These are phyloP conservation scores for Panthera tigris DNA, from an alignment of 2,113 vertebrate species.

Conservation along the genomic window DNA sequence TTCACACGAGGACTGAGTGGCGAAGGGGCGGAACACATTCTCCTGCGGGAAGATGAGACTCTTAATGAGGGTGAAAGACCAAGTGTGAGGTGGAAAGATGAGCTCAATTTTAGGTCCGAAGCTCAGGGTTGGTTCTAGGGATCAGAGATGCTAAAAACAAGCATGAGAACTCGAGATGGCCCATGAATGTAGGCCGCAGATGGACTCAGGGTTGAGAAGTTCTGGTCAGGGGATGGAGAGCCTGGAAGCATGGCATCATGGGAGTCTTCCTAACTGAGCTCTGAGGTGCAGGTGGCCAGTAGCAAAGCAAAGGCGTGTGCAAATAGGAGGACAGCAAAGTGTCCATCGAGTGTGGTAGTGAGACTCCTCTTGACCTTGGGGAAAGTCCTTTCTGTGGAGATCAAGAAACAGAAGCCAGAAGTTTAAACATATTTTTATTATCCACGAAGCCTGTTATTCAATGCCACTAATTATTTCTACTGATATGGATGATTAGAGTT, in stretches of 20 bases:
- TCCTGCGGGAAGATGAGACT: neutral
- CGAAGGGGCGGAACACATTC: neutral
- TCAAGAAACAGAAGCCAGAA: neutral
- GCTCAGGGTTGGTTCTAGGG: neutral
- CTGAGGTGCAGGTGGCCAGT: neutral
- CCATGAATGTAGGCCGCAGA: neutral
- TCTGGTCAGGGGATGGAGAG: neutral
- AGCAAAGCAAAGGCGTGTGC: neutral
- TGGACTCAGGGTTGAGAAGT: neutral
- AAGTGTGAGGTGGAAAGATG: neutral
- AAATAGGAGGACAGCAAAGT: neutral
- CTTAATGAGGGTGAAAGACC: neutral
- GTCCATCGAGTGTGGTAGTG: neutral
- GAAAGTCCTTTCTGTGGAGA: neutral
- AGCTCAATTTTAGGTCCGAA: neutral
- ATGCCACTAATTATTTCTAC: neutral
- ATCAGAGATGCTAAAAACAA: neutral
- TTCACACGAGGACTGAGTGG: neutral
- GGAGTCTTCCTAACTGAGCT: neutral
- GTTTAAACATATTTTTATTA: neutral
- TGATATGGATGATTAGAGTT: conserved; percentile 1
- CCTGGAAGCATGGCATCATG: neutral
- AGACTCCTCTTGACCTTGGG: neutral
- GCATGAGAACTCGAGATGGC: neutral
- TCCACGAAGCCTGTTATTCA: neutral